These are phyloP conservation scores for Bovichtus variegatus DNA, from an alignment of 2,797 vertebrate genomes.

Conservation along the genomic window DNA sequence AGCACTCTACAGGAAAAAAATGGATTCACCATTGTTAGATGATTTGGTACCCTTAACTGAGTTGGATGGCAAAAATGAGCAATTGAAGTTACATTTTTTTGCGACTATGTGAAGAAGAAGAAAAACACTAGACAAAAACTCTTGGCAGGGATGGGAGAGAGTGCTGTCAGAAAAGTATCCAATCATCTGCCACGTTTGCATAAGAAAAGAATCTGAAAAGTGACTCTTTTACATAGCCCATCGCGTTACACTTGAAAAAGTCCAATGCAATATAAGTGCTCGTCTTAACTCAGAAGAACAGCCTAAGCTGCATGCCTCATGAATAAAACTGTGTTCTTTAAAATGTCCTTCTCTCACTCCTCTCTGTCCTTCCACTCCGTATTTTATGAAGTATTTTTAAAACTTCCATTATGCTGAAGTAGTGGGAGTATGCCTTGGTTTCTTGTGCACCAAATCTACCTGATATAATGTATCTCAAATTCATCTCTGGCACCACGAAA, in stretches of 20 bases:
- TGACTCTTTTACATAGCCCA: constrained; percentile 28
- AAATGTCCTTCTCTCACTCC: constrained; percentile 62
- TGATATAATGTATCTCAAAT: constrained; percentile 33
- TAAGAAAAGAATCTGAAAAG: constrained; percentile 37
- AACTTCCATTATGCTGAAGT: constrained; percentile 51
- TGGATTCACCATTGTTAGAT: not conserved
- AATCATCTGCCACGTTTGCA: constrained; percentile 35
- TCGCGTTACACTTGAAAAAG: constrained; percentile 36
- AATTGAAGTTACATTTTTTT: constrained; percentile 10
- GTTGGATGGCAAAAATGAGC: not conserved
- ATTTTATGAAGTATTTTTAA: constrained; percentile 70
- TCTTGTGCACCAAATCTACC: constrained; percentile 48
- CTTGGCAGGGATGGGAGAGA: not conserved
- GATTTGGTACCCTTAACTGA: not conserved
- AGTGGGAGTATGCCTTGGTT: constrained; percentile 36
- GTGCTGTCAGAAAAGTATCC: constrained; percentile 14
- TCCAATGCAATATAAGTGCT: constrained; percentile 44
- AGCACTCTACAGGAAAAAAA: not conserved
- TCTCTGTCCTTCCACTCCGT: constrained; percentile 52
- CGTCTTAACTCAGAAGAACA: constrained; percentile 56
- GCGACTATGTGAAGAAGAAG: not conserved
- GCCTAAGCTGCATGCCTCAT: constrained; percentile 58
- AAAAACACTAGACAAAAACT: not conserved
- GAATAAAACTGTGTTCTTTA: constrained; percentile 71
- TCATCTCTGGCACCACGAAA: constrained; percentile 45